Conservation (phyloP, 2,113 vertebrate species). For the Cariama cristata region DNA sequence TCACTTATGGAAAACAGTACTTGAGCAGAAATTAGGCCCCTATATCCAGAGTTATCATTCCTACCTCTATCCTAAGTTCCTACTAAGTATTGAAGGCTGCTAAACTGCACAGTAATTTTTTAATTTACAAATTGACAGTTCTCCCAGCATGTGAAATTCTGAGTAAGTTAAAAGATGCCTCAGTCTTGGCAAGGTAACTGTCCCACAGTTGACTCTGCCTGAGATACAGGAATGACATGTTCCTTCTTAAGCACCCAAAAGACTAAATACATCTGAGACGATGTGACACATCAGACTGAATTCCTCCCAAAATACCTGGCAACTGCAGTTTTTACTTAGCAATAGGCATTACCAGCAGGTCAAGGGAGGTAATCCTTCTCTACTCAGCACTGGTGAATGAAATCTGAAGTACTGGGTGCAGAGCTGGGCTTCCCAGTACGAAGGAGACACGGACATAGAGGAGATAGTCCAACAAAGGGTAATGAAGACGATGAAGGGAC, state of each 20-base stretch:
- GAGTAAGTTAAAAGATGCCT: not conserved
- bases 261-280: not conserved
- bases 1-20: not conserved
- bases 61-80: not conserved
- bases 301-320: not conserved
- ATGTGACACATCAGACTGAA: not conserved
- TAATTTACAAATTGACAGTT: not conserved
- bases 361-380: not conserved
- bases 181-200: not conserved
- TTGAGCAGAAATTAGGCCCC: not conserved
- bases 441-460: not conserved
- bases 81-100: not conserved
- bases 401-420: not conserved
- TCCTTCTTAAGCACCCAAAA: not conserved
- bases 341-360: not conserved
- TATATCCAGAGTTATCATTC: not conserved
- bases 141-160: not conserved
- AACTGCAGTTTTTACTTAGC: not conserved
- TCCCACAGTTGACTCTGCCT: not conserved
- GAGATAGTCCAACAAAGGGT: rapidly evolving
- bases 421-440: not conserved
- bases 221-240: not conserved
- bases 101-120: not conserved
- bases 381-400: not conserved
- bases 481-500: not conserved